A percentile compares a stretch with the other conserved stretches of the same genome.
Conservation (phyloP, 1,140 invertebrate genomes). For the Theocolax elegans region DNA sequence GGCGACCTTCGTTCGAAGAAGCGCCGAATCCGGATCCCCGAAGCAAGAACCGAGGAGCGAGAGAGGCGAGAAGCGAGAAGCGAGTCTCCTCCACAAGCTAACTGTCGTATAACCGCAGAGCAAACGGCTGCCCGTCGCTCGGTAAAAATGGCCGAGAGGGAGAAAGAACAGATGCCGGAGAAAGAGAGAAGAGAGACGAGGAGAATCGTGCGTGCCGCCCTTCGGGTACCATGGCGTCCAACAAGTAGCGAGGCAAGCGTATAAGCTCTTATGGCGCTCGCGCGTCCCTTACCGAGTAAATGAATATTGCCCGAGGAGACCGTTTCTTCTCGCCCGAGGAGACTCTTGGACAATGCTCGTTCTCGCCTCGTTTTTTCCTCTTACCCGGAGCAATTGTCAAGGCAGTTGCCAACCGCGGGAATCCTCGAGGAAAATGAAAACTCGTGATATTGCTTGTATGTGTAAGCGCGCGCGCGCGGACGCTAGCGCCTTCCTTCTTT, state of each 20-base stretch:
- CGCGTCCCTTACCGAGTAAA: slow-evolving; percentile 44
- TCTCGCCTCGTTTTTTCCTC: slow-evolving; percentile 9
- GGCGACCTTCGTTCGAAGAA: slow-evolving; percentile 44
- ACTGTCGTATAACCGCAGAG: too few relatives aligned
- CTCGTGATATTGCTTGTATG: too few relatives aligned
- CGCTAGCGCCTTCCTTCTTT: neutral
- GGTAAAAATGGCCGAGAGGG: slow-evolving; percentile 22
- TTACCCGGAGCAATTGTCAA: slow-evolving; percentile 6
- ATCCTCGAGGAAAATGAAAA: slow-evolving; percentile 31
- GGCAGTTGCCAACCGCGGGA: neutral
- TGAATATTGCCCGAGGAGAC: slow-evolving; percentile 42
- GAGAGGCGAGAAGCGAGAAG: neutral
- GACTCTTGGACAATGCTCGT: slow-evolving; percentile 37
- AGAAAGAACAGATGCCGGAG: slow-evolving; percentile 48
- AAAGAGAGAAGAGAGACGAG: slow-evolving; percentile 36
- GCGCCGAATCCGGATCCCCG: slow-evolving; percentile 49
- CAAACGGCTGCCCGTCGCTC: neutral
- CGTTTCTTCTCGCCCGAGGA: slow-evolving; percentile 40
- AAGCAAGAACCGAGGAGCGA: neutral
- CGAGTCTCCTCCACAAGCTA: too few relatives aligned
- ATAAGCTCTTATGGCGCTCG: slow-evolving; percentile 46
- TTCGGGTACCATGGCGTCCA: slow-evolving; percentile 54
- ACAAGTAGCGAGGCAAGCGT: slow-evolving; percentile 53
- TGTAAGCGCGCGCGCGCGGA: neutral
- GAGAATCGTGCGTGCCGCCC: slow-evolving; percentile 46